Percentiles rank a stretch among this genome's conserved stretches.
These are phyloP conservation scores for Salminus brasiliensis DNA, from an alignment of 2,113 vertebrate species.

Conservation along the genomic window DNA sequence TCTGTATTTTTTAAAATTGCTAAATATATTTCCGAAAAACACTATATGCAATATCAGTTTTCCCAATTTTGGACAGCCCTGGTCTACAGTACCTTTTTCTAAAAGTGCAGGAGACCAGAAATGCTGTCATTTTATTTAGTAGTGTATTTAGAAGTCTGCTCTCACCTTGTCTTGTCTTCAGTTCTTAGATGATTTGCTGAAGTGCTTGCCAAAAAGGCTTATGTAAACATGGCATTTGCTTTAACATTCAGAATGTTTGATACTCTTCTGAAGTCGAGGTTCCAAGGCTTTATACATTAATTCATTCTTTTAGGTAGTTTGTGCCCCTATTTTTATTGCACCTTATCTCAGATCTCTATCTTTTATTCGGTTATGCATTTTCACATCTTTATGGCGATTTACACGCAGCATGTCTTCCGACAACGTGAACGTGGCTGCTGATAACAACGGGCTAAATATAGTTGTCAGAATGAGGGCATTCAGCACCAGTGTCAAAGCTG, in stretches of 20 bases:
- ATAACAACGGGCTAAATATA: slow-evolving; percentile 19
- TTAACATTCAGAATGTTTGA: not conserved
- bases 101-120: not conserved
- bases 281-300: not conserved
- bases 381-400: slow-evolving; percentile 12
- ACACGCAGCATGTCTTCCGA: not conserved
- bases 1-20: too few species aligned
- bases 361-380: not conserved
- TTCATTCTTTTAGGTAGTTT: not conserved
- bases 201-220: not conserved
- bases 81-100: too few species aligned
- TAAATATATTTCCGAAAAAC: too few species aligned
- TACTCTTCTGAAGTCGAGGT: not conserved
- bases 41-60: too few species aligned
- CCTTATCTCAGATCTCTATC: not conserved
- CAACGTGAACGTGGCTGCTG: not conserved
- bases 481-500: slow-evolving; percentile 5
- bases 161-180: too few species aligned
- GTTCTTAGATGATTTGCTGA: not conserved
- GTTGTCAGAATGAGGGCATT: not conserved
- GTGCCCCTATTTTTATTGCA: not conserved
- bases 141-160: not conserved
- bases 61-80: too few species aligned
- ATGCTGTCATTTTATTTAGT: not conserved
- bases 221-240: not conserved